Evolutionary conservation across 2,888 invertebrate species (phyloP).

Genomic region (Lacanobia wlatinum): DNA sequence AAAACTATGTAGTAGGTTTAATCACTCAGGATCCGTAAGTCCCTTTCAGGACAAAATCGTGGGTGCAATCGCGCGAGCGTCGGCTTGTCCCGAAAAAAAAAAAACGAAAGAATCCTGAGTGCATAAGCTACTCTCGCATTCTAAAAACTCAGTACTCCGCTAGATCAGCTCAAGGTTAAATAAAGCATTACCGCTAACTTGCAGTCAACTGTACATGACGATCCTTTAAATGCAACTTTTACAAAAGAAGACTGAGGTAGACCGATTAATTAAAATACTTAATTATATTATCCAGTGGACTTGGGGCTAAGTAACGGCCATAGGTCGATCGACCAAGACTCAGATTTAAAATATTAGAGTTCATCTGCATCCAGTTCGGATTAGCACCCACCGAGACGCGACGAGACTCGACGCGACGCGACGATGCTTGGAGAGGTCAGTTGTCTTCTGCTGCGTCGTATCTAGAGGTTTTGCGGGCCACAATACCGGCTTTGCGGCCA

Average conservation of each 20-base stretch:
- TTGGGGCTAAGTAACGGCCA: too few species aligned
- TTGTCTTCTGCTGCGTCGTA: neutral
- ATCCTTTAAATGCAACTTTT: neutral
- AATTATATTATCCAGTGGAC: too few species aligned
- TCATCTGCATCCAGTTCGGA: neutral
- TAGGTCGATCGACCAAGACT: too few species aligned
- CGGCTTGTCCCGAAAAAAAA: too few species aligned
- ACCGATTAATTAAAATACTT: too few species aligned
- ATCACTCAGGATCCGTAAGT: too few species aligned
- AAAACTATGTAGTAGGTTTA: neutral
- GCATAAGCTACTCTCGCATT: neutral
- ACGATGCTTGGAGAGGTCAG: neutral
- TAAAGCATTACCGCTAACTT: neutral
- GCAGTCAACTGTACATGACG: neutral
- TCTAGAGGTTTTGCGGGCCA: neutral
- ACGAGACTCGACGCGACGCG: neutral
- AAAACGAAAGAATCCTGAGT: too few species aligned
- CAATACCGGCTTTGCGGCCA: neutral
- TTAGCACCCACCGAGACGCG: neutral
- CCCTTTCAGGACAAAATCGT: too few species aligned
- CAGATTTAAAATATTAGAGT: neutral
- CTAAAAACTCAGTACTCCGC: neutral
- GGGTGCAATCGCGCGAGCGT: too few species aligned
- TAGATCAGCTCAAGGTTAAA: neutral
- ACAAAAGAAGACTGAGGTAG: neutral